Base-by-base conservation (phyloP, 2,113 vertebrate genomes). In the Cardinalis cardinalis region DNA sequence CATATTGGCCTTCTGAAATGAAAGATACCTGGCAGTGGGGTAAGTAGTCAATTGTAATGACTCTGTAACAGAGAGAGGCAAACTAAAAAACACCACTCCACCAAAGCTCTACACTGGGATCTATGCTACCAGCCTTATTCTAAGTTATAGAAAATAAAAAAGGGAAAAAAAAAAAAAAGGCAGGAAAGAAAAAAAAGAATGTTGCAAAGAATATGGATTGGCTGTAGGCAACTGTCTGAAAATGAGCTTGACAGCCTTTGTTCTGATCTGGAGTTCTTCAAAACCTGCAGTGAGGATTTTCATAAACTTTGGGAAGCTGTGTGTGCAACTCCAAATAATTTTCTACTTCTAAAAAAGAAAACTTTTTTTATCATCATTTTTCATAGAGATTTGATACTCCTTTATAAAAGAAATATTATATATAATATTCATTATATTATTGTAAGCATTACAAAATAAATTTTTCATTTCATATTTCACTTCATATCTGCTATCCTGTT, bases 161-260 rank as follows among this genome's bases (percentile, higher is more conserved):
- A 8, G 3, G 3, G 3, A 21, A 21, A 34, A 2, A 0, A 6
- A 6, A 41, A 31, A 20, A 18, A 13, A 9, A n/a, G n/a, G 6
- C 26, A 34, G 6, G 13, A 10, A 3, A 13, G 7, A 25, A 12
- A 17, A 14, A 28, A 38, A 20, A 49, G 9, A 12, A 9, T 59
- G 14, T 73, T 43, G 23, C 26, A 61, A 76, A 87, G 18, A 16
- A 61, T 13, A 40, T 52, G 6, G n/a, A 36, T 49, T 69, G 77
- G 41, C 34, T 84, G 14, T 21, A 84, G 38, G 20, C 9, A 82
- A 36, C 7, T 49, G 16, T 29, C 63, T 58, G 40, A 81, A 95
- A 88, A 60, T 52, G 6, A 81, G 8, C 51, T 91, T 60, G 29
- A 7, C 14, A 88, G 10, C 9, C 21, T 89, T 81, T 74, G 3